A percentile compares a stretch with the other conserved stretches of the same genome.
phyloP scores from a whole-genome alignment of 2,888 invertebrate species.

The Drosophila rellima region DNA sequence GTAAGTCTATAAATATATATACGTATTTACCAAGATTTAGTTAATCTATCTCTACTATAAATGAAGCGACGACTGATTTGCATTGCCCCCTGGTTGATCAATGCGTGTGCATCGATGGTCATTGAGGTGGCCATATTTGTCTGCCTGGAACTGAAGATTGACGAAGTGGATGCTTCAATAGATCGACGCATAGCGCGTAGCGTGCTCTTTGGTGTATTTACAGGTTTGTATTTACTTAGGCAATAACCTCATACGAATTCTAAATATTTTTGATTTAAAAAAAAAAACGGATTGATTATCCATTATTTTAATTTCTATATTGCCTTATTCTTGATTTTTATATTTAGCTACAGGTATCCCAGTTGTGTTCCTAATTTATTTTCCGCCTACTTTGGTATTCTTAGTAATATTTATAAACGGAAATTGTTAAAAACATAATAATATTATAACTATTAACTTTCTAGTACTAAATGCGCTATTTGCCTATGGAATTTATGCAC shows the following conservation, averaged over 20 bases:
- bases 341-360: too few species aligned
- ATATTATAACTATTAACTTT: background rate
- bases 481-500: constrained; percentile 78
- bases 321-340: background rate
- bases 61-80: constrained; percentile 81
- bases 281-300: too few species aligned
- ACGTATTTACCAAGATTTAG: background rate
- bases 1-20: constrained; percentile 31
- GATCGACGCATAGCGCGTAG: constrained; percentile 82
- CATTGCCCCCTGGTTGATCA: constrained; percentile 83
- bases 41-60: background rate
- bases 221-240: constrained; percentile 47
- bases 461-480: constrained; percentile 80
- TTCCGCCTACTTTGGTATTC: too few species aligned
- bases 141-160: constrained; percentile 81
- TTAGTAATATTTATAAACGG: too few species aligned
- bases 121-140: constrained; percentile 79
- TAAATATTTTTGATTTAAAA: too few species aligned
- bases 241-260: background rate
- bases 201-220: constrained; percentile 80
- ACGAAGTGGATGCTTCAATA: constrained; percentile 80
- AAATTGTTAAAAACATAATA: background rate
- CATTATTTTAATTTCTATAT: background rate
- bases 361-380: too few species aligned
- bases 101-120: constrained; percentile 74